Conservation (phyloP, 2,113 vertebrate genomes). For the Clinocottus analis region DNA sequence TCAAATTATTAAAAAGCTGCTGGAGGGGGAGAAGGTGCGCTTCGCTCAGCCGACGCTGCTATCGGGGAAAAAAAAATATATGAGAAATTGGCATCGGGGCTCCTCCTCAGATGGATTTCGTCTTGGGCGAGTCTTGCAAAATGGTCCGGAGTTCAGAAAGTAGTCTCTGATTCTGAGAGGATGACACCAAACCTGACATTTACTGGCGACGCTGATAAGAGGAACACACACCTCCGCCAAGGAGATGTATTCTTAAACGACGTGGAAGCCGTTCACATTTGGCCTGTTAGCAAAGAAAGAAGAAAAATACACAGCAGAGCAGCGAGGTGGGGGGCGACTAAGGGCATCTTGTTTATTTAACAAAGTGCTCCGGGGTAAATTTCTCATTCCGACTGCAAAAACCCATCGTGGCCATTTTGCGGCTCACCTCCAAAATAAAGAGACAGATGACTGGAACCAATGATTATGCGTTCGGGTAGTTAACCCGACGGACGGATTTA, state of each 20-base stretch:
- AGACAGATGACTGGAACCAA: conserved; percentile 71
- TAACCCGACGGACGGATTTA: conserved; percentile 62
- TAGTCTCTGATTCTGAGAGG: conserved; percentile 42
- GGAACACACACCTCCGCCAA: background rate
- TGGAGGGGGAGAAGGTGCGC: conserved; percentile 51
- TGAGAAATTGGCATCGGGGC: conserved; percentile 54
- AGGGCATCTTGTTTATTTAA: conserved; percentile 61
- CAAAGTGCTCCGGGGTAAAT: conserved; percentile 55
- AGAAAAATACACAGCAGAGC: conserved; percentile 17
- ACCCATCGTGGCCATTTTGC: conserved; percentile 48
- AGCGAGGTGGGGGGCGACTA: background rate
- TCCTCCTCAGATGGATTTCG: conserved; percentile 57
- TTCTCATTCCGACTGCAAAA: conserved; percentile 50
- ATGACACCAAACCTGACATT: conserved; percentile 58
- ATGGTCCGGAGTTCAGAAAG: conserved; percentile 47
- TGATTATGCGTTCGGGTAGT: conserved; percentile 63
- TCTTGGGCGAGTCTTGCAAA: conserved; percentile 51
- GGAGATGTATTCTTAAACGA: background rate
- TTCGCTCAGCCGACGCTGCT: no score
- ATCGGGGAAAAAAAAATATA: no score
- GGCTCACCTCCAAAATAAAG: conserved; percentile 64
- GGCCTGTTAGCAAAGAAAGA: conserved; percentile 11
- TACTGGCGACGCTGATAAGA: conserved; percentile 24
- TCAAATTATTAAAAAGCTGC: conserved; percentile 66
- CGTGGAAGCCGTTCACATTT: conserved; percentile 33